Conservation (phyloP, 2,888 invertebrate species). For the Syrphus vitripennis region DNA sequence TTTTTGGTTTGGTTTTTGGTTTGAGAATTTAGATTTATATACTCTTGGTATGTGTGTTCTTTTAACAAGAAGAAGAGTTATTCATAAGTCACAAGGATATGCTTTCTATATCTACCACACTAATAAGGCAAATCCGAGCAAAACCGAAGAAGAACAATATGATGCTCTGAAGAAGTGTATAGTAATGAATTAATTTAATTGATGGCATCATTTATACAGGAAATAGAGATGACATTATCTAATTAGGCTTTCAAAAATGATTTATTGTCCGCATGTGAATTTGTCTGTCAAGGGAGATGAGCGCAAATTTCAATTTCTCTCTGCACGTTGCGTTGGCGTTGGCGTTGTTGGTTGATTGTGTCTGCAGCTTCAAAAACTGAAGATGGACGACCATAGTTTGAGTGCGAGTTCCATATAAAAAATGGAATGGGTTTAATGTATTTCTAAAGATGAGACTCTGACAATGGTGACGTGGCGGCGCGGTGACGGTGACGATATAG, state of each 20-base stretch:
- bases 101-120: no score
- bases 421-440: not conserved
- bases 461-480: not conserved
- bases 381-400: not conserved
- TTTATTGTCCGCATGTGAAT: constrained; percentile 65
- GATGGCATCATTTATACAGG: constrained; percentile 70
- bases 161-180: constrained; percentile 32
- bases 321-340: no score
- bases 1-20: not conserved
- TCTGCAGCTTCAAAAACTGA: not conserved
- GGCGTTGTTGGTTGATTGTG: not conserved
- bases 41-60: constrained; percentile 23
- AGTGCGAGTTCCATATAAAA: not conserved
- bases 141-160: constrained; percentile 46
- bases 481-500: not conserved
- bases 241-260: constrained; percentile 73
- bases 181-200: constrained; percentile 70
- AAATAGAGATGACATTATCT: constrained; percentile 73
- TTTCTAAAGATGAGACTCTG: constrained; percentile 2
- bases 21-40: not conserved
- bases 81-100: no score
- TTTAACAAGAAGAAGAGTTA: not conserved
- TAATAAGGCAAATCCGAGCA: not conserved
- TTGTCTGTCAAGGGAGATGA: constrained; percentile 48
- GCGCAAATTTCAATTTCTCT: constrained; percentile 44